Percentiles rank a stretch among this genome's conserved stretches.
phyloP scores from a whole-genome alignment of 2,113 vertebrate species.

The Plestiodon gilberti region DNA sequence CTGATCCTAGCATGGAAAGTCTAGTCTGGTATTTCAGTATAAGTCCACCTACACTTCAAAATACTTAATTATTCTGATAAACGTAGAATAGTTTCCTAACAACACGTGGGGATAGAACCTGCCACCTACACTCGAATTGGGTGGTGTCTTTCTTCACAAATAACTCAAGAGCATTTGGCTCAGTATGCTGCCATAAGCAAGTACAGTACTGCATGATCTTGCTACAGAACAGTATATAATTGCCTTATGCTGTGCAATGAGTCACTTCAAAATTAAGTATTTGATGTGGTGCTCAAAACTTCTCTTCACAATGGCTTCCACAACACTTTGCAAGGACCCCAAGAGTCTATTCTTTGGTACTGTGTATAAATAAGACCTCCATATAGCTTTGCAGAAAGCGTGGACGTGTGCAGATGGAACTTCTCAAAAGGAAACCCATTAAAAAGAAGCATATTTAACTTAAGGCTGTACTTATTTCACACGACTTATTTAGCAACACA shows the following conservation, averaged over 20 bases:
- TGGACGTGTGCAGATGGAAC: constrained; percentile 25
- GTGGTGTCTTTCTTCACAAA: constrained; percentile 53
- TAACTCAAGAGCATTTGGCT: constrained; percentile 62
- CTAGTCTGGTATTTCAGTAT: constrained; percentile 11
- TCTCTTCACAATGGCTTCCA: constrained; percentile 33
- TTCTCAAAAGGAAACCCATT: constrained; percentile 47
- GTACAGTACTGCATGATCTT: constrained; percentile 33
- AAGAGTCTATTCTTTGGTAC: constrained; percentile 40
- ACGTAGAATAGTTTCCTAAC: constrained; percentile 36
- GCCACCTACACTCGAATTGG: constrained; percentile 40
- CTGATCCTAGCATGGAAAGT: constrained; percentile 11
- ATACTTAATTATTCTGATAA: constrained; percentile 37
- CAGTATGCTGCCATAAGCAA: constrained; percentile 45
- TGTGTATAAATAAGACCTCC: constrained; percentile 47
- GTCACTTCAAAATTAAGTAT: constrained; percentile 54
- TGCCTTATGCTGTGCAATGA: constrained; percentile 60
- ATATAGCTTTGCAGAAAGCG: constrained; percentile 50
- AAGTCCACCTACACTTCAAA: constrained; percentile 10
- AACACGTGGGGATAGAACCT: constrained; percentile 43
- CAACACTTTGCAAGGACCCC: constrained; percentile 36
- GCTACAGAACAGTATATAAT: constrained; percentile 54
- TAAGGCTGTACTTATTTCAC: constrained; percentile 22
- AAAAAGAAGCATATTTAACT: constrained; percentile 8
- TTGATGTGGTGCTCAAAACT: constrained; percentile 47
- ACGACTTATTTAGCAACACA: constrained; percentile 12